These are phyloP conservation scores for Hiodon tergisus DNA, from an alignment of 2,113 vertebrate genomes.

Conservation along the genomic window DNA sequence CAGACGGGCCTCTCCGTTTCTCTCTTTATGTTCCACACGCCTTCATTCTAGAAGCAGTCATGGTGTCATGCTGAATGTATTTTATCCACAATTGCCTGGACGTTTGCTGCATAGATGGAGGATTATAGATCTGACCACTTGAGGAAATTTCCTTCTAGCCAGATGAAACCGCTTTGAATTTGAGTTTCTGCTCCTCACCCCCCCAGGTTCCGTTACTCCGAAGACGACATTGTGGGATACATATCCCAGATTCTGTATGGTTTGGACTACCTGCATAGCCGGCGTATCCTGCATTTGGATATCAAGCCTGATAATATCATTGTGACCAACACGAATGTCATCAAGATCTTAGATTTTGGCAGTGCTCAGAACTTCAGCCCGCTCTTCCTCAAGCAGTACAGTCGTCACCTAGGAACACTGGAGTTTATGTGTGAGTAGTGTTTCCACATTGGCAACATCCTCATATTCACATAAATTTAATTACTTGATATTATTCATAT, in stretches of 20 bases:
- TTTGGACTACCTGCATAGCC: slow-evolving; percentile 84
- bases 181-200: background rate
- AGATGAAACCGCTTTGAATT: background rate
- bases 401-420: slow-evolving; percentile 77
- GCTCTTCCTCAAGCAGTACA: slow-evolving; percentile 81
- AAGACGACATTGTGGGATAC: slow-evolving; percentile 89
- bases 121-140: too few relatives aligned
- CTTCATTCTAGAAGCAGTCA: too few relatives aligned
- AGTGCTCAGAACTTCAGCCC: slow-evolving; percentile 89
- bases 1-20: background rate
- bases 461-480: background rate
- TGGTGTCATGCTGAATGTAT: too few relatives aligned
- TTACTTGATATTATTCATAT: background rate
- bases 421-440: slow-evolving; percentile 89
- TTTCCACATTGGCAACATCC: background rate
- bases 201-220: slow-evolving; percentile 88
- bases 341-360: slow-evolving; percentile 97
- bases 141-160: too few relatives aligned
- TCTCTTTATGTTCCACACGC: too few relatives aligned
- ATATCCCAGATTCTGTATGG: slow-evolving; percentile 87
- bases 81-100: too few relatives aligned
- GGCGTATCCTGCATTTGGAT: slow-evolving; percentile 86
- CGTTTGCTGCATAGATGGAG: too few relatives aligned
- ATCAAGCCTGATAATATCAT: slow-evolving; percentile 93
- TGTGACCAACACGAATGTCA: slow-evolving; percentile 74